Percentiles rank a stretch among this genome's conserved stretches.
phyloP scores from a whole-genome alignment of 2,113 vertebrate species.

The Mormoops blainvillei region DNA sequence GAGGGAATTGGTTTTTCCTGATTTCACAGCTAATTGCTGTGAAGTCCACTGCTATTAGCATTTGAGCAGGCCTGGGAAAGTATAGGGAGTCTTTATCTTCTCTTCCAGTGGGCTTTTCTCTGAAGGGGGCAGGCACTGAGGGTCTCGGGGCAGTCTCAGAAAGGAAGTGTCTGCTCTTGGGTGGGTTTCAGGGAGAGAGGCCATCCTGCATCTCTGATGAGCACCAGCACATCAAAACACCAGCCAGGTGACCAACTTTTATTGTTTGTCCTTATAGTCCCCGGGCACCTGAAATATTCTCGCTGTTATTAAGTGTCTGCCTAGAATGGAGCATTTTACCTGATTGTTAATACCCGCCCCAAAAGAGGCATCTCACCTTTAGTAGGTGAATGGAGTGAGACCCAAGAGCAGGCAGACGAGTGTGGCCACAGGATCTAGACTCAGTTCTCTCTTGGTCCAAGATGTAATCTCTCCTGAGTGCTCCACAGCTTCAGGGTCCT shows the following conservation, averaged over 20 bases:
- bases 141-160: neutral
- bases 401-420: neutral
- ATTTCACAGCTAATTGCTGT: slow-evolving; percentile 49
- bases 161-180: neutral
- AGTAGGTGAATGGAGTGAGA: neutral
- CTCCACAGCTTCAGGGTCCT: neutral
- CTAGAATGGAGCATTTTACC: neutral
- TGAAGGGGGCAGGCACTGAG: neutral
- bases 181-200: neutral
- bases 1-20: slow-evolving; percentile 53
- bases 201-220: neutral
- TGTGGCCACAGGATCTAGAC: neutral
- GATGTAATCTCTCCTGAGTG: neutral
- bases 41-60: neutral
- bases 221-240: neutral
- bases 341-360: neutral
- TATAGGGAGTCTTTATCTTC: slow-evolving; percentile 46
- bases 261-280: no score
- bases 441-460: neutral
- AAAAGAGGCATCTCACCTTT: neutral
- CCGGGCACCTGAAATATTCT: neutral
- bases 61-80: slow-evolving; percentile 52
- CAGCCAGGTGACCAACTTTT: no score
- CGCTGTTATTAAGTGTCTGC: no score
- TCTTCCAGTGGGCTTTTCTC: slow-evolving; percentile 40